Conservation (phyloP, 2,888 invertebrate genomes). For the Colostygia pectinataria region DNA sequence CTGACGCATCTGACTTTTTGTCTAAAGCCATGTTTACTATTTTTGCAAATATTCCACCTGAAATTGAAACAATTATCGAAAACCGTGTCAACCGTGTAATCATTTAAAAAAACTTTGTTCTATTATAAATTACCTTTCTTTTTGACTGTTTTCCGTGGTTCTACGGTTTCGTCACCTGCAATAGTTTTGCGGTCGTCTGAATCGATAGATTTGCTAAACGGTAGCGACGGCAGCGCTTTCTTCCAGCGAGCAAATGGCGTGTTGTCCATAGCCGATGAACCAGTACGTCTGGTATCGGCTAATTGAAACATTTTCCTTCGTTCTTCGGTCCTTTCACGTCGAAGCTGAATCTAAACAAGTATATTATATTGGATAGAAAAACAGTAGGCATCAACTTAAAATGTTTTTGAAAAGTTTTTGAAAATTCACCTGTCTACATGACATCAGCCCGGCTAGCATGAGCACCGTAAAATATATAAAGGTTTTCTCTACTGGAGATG, state of each 20-base stretch:
- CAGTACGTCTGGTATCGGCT: constrained; percentile 86
- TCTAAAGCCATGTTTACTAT: constrained; percentile 83
- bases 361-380: too few species aligned
- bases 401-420: too few species aligned
- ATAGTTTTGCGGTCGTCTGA: constrained; percentile 69
- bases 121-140: constrained; percentile 73
- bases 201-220: constrained; percentile 82
- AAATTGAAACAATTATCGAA: constrained; percentile 11
- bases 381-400: too few species aligned
- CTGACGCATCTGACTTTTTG: constrained; percentile 84
- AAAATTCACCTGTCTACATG: too few species aligned
- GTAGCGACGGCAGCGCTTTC: constrained; percentile 85
- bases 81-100: background rate
- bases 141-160: constrained; percentile 51
- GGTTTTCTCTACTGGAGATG: too few species aligned
- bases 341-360: constrained; percentile 86
- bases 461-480: too few species aligned
- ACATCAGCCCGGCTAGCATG: too few species aligned
- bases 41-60: constrained; percentile 82
- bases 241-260: constrained; percentile 87
- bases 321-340: constrained; percentile 96
- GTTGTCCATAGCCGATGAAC: constrained; percentile 83
- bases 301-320: constrained; percentile 95
- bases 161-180: constrained; percentile 53
- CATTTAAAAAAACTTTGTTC: background rate